Base-by-base conservation (phyloP, 2,888 invertebrate species). In the Chrysolina oricalcia region DNA sequence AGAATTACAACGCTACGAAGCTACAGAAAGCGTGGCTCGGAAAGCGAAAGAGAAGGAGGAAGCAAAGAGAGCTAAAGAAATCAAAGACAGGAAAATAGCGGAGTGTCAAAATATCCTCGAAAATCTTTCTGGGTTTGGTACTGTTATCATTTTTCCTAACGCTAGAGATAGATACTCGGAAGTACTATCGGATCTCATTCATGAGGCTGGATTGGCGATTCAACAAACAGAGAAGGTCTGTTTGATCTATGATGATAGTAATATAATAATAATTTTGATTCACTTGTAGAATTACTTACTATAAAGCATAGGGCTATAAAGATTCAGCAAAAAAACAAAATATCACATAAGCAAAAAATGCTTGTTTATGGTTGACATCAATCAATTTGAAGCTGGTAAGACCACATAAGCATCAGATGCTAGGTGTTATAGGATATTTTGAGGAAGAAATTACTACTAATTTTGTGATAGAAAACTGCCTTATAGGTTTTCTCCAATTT, bases 31-130 rank as follows among this genome's bases (percentile, higher is more conserved):
- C 70, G 82, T 86, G 72, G 80, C 83, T 59, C 81, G 81, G 62
- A 85, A 85, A 71, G 90, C 90, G 0, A 88, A 89, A 23, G 85
- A 83, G 59, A 87, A 88, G 78, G 88, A 89, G 80, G 82, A 82
- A 62, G 86, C 85, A 17, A 91, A 91, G 2, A 89, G 88, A 46
- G 89, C 88, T 23, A 91, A 90, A 65, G 90, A 90, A 40, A 86
- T 91, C 27, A 82, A 85, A 56, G 91, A 90, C 70, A 86, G 91
- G 41, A 87, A 91, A 4, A 90, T 90, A 78, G 89, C 89, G 40
- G 89, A 92, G 2, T 91, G 91, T 35, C 87, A 87, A 46, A 88
- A 89, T 0, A 88, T 92, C n/a, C 88, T 91, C 80, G 85, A 89
- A 64, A 90, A 90, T 84, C 90, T 92, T 81, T 84, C 84, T 0